These are phyloP conservation scores for Kryphioiulus occultus DNA, from an alignment of 2,888 invertebrate genomes.

Conservation along the genomic window DNA sequence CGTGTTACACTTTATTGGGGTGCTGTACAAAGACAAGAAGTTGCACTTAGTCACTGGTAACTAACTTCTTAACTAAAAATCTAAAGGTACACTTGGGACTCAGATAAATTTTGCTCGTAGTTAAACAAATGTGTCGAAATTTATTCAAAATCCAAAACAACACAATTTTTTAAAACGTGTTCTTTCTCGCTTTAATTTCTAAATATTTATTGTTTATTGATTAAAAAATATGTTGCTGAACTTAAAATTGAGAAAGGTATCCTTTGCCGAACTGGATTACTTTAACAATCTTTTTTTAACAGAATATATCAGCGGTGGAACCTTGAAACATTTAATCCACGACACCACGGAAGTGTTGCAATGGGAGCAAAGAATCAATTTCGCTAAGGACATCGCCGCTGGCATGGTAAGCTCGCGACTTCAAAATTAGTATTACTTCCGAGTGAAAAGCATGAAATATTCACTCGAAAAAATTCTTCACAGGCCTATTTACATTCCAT, in stretches of 20 bases:
- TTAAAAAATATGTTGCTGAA: too few relatives aligned
- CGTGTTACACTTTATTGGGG: constrained; percentile 89
- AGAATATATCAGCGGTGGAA: constrained; percentile 91
- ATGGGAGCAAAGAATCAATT: constrained; percentile 82
- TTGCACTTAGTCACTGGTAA: constrained; percentile 81
- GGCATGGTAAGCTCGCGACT: constrained; percentile 74
- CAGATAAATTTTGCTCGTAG: too few relatives aligned
- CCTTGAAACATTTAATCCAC: constrained; percentile 83
- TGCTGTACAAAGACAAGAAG: constrained; percentile 89
- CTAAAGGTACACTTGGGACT: too few relatives aligned
- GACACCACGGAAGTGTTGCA: constrained; percentile 72
- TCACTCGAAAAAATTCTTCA: constrained; percentile 52
- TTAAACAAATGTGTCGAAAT: not conserved
- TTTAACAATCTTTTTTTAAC: too few relatives aligned
- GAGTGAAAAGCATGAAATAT: not conserved
- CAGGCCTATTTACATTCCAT: constrained; percentile 83
- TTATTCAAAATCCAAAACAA: not conserved
- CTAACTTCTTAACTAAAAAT: not conserved
- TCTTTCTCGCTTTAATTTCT: too few relatives aligned
- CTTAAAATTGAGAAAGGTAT: too few relatives aligned
- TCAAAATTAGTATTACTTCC: not conserved
- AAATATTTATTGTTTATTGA: too few relatives aligned
- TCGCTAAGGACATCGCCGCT: constrained; percentile 89
- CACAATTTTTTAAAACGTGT: too few relatives aligned
- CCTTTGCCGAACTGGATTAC: too few relatives aligned